These are phyloP conservation scores for Melieria picta DNA, from an alignment of 2,888 invertebrate genomes.

Conservation along the genomic window DNA sequence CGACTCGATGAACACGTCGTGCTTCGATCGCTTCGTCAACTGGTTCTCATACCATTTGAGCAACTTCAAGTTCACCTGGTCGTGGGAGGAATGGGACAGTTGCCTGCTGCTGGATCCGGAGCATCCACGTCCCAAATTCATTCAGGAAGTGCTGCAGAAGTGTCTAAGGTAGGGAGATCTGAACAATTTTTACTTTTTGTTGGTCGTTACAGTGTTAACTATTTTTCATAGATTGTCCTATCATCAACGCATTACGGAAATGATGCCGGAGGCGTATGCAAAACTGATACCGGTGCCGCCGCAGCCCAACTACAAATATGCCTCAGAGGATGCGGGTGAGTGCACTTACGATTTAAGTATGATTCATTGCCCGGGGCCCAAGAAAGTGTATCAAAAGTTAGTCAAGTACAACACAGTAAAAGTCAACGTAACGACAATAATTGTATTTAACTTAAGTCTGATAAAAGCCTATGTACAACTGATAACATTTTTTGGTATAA, in stretches of 20 bases:
- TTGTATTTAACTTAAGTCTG: too few species aligned
- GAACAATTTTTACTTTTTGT: conserved; percentile 34
- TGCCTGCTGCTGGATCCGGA: conserved; percentile 85
- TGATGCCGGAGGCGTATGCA: conserved; percentile 88
- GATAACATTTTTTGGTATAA: too few species aligned
- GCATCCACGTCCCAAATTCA: conserved; percentile 94
- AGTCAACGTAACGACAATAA: too few species aligned
- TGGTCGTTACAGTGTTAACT: neutral
- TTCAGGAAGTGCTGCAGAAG: conserved; percentile 89
- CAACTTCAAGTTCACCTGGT: conserved; percentile 99
- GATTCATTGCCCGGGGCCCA: too few species aligned
- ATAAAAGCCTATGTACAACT: too few species aligned
- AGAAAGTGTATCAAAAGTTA: too few species aligned
- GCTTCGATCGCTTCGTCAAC: conserved; percentile 94
- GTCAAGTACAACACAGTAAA: too few species aligned
- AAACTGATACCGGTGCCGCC: conserved; percentile 86
- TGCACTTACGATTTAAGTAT: conserved; percentile 40
- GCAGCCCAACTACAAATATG: conserved; percentile 89
- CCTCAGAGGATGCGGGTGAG: conserved; percentile 88
- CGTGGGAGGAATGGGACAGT: conserved; percentile 96
- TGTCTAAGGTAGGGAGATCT: conserved; percentile 77
- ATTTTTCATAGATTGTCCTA: conserved; percentile 81
- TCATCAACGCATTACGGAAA: conserved; percentile 91
- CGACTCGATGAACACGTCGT: conserved; percentile 96
- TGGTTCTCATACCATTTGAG: conserved; percentile 99